phyloP scores from a whole-genome alignment of 1,140 invertebrate genomes.

The Caenorhabditis latens region DNA sequence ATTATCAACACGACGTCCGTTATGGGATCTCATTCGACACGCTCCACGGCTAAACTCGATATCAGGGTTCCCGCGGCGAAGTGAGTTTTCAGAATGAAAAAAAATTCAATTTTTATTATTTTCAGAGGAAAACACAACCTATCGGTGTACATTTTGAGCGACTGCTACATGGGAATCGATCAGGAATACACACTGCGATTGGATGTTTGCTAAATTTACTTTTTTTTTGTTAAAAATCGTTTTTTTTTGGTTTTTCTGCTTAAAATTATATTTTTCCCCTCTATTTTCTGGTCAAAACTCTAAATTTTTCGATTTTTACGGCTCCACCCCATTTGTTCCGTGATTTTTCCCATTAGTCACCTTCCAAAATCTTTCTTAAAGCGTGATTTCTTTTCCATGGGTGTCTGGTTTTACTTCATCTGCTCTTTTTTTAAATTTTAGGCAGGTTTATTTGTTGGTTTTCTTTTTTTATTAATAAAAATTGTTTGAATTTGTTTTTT shows the following conservation, averaged over 20 bases:
- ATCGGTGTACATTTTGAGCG: conserved; percentile 90
- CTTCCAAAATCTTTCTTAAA: too few relatives aligned
- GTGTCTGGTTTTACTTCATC: too few relatives aligned
- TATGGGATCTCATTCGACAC: conserved; percentile 37
- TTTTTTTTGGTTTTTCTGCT: not conserved
- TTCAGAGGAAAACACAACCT: conserved; percentile 83
- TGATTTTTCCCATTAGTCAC: too few relatives aligned
- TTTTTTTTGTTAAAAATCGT: not conserved
- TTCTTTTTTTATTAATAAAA: too few relatives aligned
- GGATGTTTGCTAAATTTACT: conserved; percentile 37
- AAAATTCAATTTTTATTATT: conserved; percentile 38
- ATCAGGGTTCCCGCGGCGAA: conserved; percentile 2
- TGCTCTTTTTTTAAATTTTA: too few relatives aligned
- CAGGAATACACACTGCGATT: conserved; percentile 85
- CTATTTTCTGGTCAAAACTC: not conserved
- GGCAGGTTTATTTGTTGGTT: too few relatives aligned
- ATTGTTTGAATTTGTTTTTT: too few relatives aligned
- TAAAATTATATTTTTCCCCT: not conserved
- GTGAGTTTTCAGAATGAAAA: not conserved
- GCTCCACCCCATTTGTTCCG: too few relatives aligned
- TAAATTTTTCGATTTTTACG: not conserved
- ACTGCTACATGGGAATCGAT: conserved; percentile 93
- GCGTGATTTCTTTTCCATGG: too few relatives aligned
- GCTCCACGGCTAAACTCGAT: conserved; percentile 10
- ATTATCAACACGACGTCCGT: conserved; percentile 89